A percentile compares a stretch with the other conserved stretches of the same genome.
These are phyloP conservation scores for Acholoe squamosa DNA, from an alignment of 2,888 invertebrate genomes.

Conservation along the genomic window DNA sequence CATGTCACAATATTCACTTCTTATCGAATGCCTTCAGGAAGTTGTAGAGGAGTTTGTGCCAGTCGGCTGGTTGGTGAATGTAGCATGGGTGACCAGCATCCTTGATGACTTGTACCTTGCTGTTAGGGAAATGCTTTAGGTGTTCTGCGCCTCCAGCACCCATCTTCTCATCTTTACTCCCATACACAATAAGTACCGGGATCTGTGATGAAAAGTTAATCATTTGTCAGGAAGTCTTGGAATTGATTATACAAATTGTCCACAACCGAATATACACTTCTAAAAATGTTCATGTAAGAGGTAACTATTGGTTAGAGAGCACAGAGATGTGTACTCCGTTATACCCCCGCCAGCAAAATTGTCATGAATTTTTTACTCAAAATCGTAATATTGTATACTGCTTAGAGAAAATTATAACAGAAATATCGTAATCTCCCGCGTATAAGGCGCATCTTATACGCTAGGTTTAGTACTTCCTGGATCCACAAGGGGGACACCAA, in stretches of 20 bases:
- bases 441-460: too few relatives aligned
- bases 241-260: not conserved
- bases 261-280: not conserved
- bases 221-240: not conserved
- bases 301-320: not conserved
- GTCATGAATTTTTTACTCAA: not conserved
- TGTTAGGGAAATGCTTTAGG: constrained; percentile 82
- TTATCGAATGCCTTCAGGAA: constrained; percentile 74
- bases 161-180: constrained; percentile 82
- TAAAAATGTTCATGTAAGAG: not conserved
- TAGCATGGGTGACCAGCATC: constrained; percentile 84
- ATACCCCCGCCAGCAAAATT: not conserved
- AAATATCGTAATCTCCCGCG: too few relatives aligned
- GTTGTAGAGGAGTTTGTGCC: constrained; percentile 83
- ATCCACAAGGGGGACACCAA: too few relatives aligned
- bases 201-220: constrained; percentile 75
- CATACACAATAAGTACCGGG: constrained; percentile 84
- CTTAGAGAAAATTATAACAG: too few relatives aligned
- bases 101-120: constrained; percentile 78
- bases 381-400: not conserved
- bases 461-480: too few relatives aligned
- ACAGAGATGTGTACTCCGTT: too few relatives aligned
- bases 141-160: constrained; percentile 79
- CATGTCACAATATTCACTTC: not conserved
- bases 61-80: constrained; percentile 83